Percentiles rank a stretch among this genome's conserved stretches.
Evolutionary conservation across 2,113 vertebrate genomes (phyloP).

Genomic region (Numida meleagris): DNA sequence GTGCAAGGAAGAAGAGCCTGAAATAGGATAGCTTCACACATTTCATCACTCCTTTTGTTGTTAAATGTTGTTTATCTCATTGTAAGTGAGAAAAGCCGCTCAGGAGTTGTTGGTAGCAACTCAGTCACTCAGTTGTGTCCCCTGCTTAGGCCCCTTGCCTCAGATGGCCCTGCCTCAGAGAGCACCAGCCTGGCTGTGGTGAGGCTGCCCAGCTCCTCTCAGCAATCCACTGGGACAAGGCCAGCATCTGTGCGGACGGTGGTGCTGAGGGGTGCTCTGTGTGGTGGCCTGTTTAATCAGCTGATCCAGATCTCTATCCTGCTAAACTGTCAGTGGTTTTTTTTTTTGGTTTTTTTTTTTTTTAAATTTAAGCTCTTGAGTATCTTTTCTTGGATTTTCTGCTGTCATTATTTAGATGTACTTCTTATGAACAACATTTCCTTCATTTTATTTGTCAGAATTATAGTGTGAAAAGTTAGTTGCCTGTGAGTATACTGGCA

Average conservation of each 20-base stretch:
- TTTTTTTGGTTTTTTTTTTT: neutral
- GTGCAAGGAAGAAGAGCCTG: neutral
- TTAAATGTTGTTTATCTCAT: neutral
- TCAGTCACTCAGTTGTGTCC: neutral
- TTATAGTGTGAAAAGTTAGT: neutral
- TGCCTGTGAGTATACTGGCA: neutral
- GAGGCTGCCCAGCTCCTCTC: neutral
- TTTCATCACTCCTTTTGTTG: neutral
- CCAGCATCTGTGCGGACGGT: neutral
- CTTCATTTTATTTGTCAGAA: neutral
- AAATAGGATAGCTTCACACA: neutral
- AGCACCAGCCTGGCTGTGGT: too few species aligned
- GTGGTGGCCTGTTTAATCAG: neutral
- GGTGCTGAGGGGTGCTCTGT: neutral
- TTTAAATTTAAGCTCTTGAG: neutral
- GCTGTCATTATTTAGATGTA: conserved; percentile 23
- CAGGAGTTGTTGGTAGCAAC: neutral
- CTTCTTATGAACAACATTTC: neutral
- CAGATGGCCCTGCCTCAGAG: too few species aligned
- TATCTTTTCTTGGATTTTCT: neutral
- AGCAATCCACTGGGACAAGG: neutral
- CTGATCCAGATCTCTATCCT: neutral
- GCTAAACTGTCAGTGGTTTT: neutral
- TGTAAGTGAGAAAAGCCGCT: neutral
- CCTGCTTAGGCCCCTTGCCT: neutral